These are phyloP conservation scores for Ranitomeya imitator DNA, from an alignment of 2,113 vertebrate genomes.

Conservation along the genomic window DNA sequence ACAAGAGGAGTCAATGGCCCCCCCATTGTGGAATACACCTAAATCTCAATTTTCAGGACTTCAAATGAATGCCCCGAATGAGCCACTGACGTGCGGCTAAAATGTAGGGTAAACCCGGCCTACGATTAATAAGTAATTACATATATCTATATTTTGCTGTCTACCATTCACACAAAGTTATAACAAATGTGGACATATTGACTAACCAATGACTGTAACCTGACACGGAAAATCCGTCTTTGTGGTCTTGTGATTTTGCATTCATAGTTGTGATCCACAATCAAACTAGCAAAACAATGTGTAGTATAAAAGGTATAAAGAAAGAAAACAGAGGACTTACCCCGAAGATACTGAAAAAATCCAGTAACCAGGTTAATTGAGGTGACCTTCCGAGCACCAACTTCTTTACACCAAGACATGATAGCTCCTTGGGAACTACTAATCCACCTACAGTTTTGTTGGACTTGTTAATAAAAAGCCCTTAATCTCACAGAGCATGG, in stretches of 20 bases:
- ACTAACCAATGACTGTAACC: not conserved
- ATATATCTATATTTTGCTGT: not conserved
- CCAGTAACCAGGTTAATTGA: constrained; percentile 77
- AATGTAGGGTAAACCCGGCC: too few species aligned
- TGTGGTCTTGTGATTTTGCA: not conserved
- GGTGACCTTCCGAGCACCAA: constrained; percentile 69
- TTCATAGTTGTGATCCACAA: not conserved
- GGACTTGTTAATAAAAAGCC: constrained; percentile 37
- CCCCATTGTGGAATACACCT: too few species aligned
- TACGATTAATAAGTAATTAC: not conserved
- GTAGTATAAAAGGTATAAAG: not conserved
- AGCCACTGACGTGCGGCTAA: too few species aligned
- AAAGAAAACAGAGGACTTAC: constrained; percentile 71
- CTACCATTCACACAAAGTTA: not conserved
- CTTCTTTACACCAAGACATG: constrained; percentile 72
- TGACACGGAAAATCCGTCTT: not conserved
- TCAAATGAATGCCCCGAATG: too few species aligned
- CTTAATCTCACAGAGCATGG: constrained; percentile 36
- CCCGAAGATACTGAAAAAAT: constrained; percentile 73
- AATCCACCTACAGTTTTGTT: not conserved
- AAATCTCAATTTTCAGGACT: too few species aligned
- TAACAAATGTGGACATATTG: not conserved
- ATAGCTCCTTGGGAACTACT: not conserved
- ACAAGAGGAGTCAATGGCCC: too few species aligned
- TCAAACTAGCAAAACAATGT: not conserved